Evolutionary conservation across 1,140 invertebrate genomes (phyloP).

Genomic region (Tetramorium parvispinum): DNA sequence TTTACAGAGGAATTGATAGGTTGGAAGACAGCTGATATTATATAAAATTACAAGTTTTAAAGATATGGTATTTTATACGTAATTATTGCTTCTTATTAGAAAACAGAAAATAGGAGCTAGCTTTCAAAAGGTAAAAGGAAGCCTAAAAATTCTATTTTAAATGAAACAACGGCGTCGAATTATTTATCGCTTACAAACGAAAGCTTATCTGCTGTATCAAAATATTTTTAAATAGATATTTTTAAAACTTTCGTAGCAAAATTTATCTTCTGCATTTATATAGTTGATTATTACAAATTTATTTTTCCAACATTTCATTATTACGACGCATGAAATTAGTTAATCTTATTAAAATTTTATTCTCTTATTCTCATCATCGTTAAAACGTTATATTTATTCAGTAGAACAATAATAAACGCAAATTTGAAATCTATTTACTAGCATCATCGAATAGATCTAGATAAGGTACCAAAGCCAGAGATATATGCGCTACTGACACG

Average conservation of each 20-base stretch:
- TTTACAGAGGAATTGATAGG: conserved; percentile 32
- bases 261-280: conserved; percentile 26
- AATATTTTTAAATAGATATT: conserved; percentile 21
- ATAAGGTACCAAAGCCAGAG: conserved; percentile 15
- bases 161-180: not conserved
- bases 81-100: conserved; percentile 47
- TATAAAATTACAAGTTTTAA: conserved; percentile 26
- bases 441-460: conserved; percentile 39
- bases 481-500: conserved; percentile 9
- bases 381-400: conserved; percentile 54
- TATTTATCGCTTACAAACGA: conserved; percentile 16
- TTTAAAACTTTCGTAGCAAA: conserved; percentile 20
- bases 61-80: conserved; percentile 15
- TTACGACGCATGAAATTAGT: conserved; percentile 38
- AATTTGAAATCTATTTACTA: conserved; percentile 25
- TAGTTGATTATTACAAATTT: not conserved
- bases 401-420: conserved; percentile 30
- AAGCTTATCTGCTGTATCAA: not conserved
- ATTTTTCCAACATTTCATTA: conserved; percentile 39
- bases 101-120: conserved; percentile 46
- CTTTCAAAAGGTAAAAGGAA: conserved; percentile 49
- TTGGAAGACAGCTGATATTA: conserved; percentile 9
- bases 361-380: conserved; percentile 30
- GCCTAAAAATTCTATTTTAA: conserved; percentile 12
- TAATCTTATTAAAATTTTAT: conserved; percentile 48